Percentiles rank a stretch among this genome's conserved stretches.
Conservation (phyloP, 2,797 vertebrate species). For the Crenuchus spilurus region DNA sequence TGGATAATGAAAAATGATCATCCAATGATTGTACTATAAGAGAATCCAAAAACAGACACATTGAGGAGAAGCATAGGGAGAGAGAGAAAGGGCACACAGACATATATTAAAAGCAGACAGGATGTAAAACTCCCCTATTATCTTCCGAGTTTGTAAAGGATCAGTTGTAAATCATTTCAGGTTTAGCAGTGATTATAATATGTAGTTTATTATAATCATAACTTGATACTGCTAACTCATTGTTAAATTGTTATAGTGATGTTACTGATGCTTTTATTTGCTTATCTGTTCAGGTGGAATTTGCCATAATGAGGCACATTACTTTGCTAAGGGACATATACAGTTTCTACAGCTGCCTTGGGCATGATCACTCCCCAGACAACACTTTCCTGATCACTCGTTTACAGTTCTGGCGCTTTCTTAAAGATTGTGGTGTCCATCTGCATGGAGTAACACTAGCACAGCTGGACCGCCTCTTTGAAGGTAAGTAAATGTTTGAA, state of each 20-base stretch:
- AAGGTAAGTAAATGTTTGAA: conserved; percentile 66
- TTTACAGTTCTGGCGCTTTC: conserved; percentile 89
- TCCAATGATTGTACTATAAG: too few species aligned
- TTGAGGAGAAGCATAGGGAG: too few species aligned
- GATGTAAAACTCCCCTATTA: too few species aligned
- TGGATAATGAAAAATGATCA: too few species aligned
- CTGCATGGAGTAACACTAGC: conserved; percentile 76
- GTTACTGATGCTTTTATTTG: not conserved
- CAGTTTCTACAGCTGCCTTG: conserved; percentile 86
- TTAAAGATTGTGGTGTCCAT: conserved; percentile 88
- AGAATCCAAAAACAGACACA: too few species aligned
- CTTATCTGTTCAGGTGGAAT: conserved; percentile 77
- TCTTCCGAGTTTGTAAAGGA: too few species aligned
- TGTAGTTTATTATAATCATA: too few species aligned
- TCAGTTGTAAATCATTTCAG: too few species aligned
- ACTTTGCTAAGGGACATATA: conserved; percentile 81
- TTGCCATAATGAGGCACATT: conserved; percentile 76
- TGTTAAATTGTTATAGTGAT: not conserved
- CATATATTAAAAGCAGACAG: too few species aligned
- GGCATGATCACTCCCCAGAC: conserved; percentile 69
- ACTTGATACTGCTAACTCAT: too few species aligned
- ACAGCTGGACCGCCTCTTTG: conserved; percentile 77
- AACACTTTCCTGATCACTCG: conserved; percentile 80
- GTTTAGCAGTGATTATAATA: too few species aligned
- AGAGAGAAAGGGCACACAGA: too few species aligned